Percentiles rank a stretch among this genome's conserved stretches.
phyloP scores from a whole-genome alignment of 64 coral and sea anemone genomes.

The Montipora foliosa region DNA sequence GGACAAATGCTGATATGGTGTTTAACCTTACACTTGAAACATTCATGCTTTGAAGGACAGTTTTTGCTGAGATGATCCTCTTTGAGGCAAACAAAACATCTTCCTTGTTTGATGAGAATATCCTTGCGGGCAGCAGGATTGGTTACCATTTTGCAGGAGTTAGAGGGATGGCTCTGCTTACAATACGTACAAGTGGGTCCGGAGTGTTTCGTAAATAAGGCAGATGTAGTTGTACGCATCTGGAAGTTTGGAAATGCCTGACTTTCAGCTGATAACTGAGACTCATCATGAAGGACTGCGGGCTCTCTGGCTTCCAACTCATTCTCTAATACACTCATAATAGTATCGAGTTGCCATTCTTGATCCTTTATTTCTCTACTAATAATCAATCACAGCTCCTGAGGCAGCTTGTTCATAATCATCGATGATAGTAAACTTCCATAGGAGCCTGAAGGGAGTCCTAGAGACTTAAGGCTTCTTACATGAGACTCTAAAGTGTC shows the following conservation, averaged over 20 bases:
- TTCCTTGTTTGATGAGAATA: slow-evolving; percentile 32
- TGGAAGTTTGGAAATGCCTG: not conserved
- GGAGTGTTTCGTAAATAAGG: not conserved
- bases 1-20: slow-evolving; percentile 59
- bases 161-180: not conserved
- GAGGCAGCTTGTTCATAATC: slow-evolving; percentile 42
- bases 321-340: not conserved
- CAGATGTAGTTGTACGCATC: not conserved
- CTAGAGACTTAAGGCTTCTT: slow-evolving; percentile 20
- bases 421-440: slow-evolving; percentile 40
- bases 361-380: slow-evolving; percentile 20
- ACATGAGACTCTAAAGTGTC: slow-evolving; percentile 41
- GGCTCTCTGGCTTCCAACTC: slow-evolving; percentile 20
- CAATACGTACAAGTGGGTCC: not conserved
- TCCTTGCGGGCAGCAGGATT: slow-evolving; percentile 30
- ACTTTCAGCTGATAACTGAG: not conserved
- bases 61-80: slow-evolving; percentile 34
- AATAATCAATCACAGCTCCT: slow-evolving; percentile 13
- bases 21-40: slow-evolving; percentile 37
- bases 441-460: slow-evolving; percentile 12
- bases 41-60: slow-evolving; percentile 41
- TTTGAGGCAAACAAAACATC: slow-evolving; percentile 62
- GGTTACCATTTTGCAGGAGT: slow-evolving; percentile 11
- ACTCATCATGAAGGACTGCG: not conserved
- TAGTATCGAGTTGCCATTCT: not conserved